phyloP scores from a whole-genome alignment of 2,888 invertebrate genomes.

The Tanypteryx hageni region DNA sequence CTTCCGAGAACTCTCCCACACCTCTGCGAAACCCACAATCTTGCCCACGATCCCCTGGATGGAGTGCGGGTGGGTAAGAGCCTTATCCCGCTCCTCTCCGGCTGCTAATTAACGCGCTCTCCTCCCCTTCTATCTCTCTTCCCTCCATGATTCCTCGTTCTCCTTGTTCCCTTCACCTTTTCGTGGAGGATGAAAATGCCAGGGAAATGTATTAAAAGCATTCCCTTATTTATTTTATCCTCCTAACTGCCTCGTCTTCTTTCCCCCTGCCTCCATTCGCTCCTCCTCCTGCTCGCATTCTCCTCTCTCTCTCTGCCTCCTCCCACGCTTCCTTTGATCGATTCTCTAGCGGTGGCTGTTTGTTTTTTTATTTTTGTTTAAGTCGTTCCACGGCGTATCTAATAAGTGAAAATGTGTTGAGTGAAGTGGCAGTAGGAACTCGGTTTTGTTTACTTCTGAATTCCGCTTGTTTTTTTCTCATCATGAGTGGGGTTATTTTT shows the following conservation, averaged over 20 bases:
- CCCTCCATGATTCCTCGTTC: not conserved
- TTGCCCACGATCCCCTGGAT: slow-evolving; percentile 15
- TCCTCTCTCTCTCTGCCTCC: not conserved
- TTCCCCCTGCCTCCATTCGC: not conserved
- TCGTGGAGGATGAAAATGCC: no score
- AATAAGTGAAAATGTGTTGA: no score
- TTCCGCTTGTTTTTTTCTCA: no score
- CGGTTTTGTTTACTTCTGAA: no score
- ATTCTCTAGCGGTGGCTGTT: not conserved
- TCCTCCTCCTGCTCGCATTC: not conserved
- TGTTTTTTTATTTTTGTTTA: no score
- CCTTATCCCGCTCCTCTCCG: not conserved
- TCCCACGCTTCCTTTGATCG: not conserved
- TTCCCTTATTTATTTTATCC: not conserved
- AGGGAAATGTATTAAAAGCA: no score
- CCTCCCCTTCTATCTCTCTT: not conserved
- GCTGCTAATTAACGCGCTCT: slow-evolving; percentile 10
- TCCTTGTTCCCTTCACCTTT: not conserved
- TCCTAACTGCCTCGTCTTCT: not conserved
- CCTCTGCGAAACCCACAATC: not conserved
- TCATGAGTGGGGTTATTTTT: no score
- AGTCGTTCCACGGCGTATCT: no score
- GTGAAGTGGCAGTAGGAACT: no score
- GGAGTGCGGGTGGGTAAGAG: not conserved
- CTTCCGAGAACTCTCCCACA: not conserved